Base-by-base conservation (phyloP, 2,888 invertebrate species). In the Unio pictorum region DNA sequence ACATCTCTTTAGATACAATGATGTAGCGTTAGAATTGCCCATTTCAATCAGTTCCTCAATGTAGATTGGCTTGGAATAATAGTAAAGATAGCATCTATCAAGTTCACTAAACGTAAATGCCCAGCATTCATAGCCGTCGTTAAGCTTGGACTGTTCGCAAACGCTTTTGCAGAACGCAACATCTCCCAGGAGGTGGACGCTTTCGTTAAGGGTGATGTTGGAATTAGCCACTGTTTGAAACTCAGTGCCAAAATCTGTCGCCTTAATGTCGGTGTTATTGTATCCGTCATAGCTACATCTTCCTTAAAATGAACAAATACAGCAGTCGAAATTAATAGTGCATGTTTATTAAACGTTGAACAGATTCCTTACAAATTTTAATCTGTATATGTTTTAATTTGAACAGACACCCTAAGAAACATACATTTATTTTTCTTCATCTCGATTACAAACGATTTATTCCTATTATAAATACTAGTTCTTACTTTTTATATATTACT, bases 91-190 rank as follows among this genome's bases (percentile, higher is more conserved):
- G 67, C 76, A 76, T 34, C 76, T 75, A 55, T 75, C 75, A 15
- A 56, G 28, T 6, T 74, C 72, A 28, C 72, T 76, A 68, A 58
- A 76, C 6, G 76, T 76, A 55, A 76, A 74, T 6, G 76, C 76
- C 76, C 76, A 76, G 60, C 76, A 76, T 57, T 76, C 76, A 34
- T 61, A 71, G 4, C 74, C 76, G 56, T 74, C 76, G 56, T 70
- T 72, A 7, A 76, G 67, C 23, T 74, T 26, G 6, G 76, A 76
- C 64, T 76, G 76, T 18, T 69, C 74, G 62, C 76, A 76, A 8
- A 76, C 72, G 20, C 74, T 71, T 65, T 74, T 64, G 34, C 76
- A 76, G 72, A 72, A 72, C 11, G 60, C 60, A 1, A 72, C 68
- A 45, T 71, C 68, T n/a, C 72, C 74, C n/a, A 71, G 59, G 7